Conservation (phyloP, 2,113 vertebrate genomes). For the Romanogobio albipinnatus region DNA sequence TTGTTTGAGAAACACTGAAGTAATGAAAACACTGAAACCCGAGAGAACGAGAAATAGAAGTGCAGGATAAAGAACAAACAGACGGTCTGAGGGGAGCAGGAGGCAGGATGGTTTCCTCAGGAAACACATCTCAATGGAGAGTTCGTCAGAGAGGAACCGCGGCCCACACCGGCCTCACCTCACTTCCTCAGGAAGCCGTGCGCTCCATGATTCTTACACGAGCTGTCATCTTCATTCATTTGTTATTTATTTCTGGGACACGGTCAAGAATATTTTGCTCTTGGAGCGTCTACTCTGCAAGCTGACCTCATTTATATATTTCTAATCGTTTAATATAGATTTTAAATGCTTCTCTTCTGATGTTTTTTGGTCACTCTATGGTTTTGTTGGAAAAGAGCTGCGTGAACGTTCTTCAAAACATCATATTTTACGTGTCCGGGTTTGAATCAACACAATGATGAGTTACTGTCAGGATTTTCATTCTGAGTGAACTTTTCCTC, state of each 20-base stretch:
- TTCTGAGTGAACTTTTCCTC: too few relatives aligned
- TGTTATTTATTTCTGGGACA: not conserved
- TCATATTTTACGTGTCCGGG: not conserved
- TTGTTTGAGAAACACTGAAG: not conserved
- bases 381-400: not conserved
- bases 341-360: not conserved
- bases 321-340: not conserved
- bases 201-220: slow-evolving; percentile 35
- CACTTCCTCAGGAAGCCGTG: slow-evolving; percentile 58
- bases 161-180: slow-evolving; percentile 22
- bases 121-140: slow-evolving; percentile 64
- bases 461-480: not conserved
- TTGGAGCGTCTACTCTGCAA: not conserved
- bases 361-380: not conserved
- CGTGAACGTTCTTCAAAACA: not conserved
- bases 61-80: slow-evolving; percentile 31
- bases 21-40: not conserved
- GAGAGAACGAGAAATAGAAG: slow-evolving; percentile 23
- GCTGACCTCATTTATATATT: not conserved
- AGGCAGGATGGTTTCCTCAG: slow-evolving; percentile 66
- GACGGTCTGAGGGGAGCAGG: slow-evolving; percentile 42
- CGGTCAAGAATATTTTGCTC: not conserved
- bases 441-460: not conserved
- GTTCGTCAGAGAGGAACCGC: slow-evolving; percentile 50
- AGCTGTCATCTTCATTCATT: not conserved